A percentile compares a stretch with the other conserved stretches of the same genome.
Evolutionary conservation across 2,888 invertebrate species (phyloP).

Genomic region (Drosophila melanosoma): DNA sequence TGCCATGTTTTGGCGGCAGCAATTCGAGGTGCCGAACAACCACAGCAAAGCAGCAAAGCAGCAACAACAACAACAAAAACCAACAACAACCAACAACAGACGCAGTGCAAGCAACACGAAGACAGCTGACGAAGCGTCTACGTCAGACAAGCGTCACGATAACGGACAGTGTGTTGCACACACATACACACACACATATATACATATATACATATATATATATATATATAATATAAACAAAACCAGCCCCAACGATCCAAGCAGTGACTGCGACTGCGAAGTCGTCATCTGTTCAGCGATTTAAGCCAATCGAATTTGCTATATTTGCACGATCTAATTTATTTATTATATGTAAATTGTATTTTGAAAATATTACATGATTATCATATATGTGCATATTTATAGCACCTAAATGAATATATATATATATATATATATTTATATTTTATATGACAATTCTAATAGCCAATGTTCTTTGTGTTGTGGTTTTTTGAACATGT

Average conservation of each 20-base stretch:
- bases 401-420: constrained; percentile 16
- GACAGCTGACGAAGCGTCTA: constrained; percentile 37
- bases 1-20: constrained; percentile 71
- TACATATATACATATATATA: background rate
- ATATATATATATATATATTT: constrained; percentile 9
- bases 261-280: constrained; percentile 15
- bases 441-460: constrained; percentile 1
- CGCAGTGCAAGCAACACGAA: constrained; percentile 33
- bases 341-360: constrained; percentile 33
- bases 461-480: background rate
- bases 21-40: constrained; percentile 38
- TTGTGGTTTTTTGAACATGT: background rate
- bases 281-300: constrained; percentile 24
- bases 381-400: background rate
- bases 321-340: constrained; percentile 12
- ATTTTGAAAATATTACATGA: constrained; percentile 16
- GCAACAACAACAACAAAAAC: constrained; percentile 1
- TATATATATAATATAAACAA: background rate
- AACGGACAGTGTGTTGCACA: constrained; percentile 26
- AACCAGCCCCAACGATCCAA: constrained; percentile 7
- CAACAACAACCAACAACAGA: constrained; percentile 9
- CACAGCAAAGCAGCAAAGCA: constrained; percentile 28
- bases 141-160: constrained; percentile 38
- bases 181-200: background rate
- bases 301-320: constrained; percentile 17